Base-by-base conservation (phyloP, 2,888 invertebrate species). In the Eupithecia exiguata region DNA sequence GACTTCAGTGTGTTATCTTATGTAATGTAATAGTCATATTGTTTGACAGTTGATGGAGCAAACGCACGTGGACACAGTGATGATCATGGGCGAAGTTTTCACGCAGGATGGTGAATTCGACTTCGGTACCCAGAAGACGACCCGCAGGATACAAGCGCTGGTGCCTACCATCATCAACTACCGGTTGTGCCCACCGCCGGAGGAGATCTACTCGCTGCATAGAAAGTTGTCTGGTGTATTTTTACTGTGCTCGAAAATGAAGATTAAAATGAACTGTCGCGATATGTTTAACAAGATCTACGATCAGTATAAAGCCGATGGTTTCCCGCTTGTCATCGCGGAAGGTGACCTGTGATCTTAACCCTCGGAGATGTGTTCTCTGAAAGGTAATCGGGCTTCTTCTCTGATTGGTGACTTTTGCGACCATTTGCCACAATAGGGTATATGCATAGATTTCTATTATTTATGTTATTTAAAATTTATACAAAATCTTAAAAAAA, bases 181-280 rank as follows among this genome's bases (percentile, higher is more conserved):
- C 87, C 95, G 99, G 35, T 95, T 99, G 2, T 98, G 98, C 76
- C 99, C 99, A 1, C 99, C 99, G 0, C 99, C 99, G 0, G 99
- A 99, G 90, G 99, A 99, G 93, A 98, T 99, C 81, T 99, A 99
- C 93, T 99, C 99, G 0, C 95, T 99, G 30, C 99, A 99, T 89
- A 95, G 99, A 74, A 99, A 99, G 93, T 95, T 99, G 67, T 98
- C 99, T 0, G 99, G 99, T 0, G 97, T 98, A 18, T 99, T 99
- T 91, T 93, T 99, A 36, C 94, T 99, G 0, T 99, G 99, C 87
- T 96, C 98, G 0, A 98, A 98, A 85, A 95, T 99, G 70, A 96
- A 96, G 84, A 96, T 98, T 0, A 96, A 96, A 82, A 95, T 99
- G 83, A 96, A 97, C 82, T 99, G 99, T 86, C 95, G 97, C 43